Evolutionary conservation across 2,797 vertebrate genomes (phyloP), one percentile per base, ranked within the genome.

Genomic region (Amphiprion clarkii): DNA sequence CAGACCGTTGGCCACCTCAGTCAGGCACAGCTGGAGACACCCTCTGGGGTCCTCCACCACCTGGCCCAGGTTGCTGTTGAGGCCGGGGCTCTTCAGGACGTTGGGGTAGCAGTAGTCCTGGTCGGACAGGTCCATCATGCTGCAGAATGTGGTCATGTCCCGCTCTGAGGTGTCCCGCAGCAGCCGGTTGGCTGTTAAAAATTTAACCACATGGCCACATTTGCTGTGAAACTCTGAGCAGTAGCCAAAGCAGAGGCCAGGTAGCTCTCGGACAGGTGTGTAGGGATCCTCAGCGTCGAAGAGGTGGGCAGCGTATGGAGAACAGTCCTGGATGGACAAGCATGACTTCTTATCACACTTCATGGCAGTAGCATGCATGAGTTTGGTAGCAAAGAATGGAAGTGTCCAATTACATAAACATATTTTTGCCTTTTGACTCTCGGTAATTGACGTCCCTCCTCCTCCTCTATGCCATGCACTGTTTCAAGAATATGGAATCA

Each of bases 101-200:
- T 92, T 94, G 40, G 96, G 96, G 83, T 96, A 97, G 87, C 97
- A 96, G 69, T 96, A 97, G 88, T 97, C 96, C 69, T 93, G 82
- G 6, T 97, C 96, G 0, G 95, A 90, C 7, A 97, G 87, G 72
- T 93, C 91, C 0, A 96, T 81, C 46, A 96, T 79, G 80, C 84
- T 92, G 84, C 96, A 98, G 85, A 97, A 97, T 0, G 21, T 68
- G 0, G 84, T 69, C 17, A 64, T 44, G 21, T 95, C 95, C 4
- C 48, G 90, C 57, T 86, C 76, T 0, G 80, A 85, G 21, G 91
- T 74, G n/a, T 91, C 92, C 70, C 60, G 90, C 59, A 95, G 87
- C 17, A 64, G 83, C n/a, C 27, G 90, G 84, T 95, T 91, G 0
- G 77, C 57, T 0, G 92, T 96, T 16, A 97, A 80, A 69, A 96